phyloP scores from a whole-genome alignment of 2,113 vertebrate species.

The Corvus moneduloides region DNA sequence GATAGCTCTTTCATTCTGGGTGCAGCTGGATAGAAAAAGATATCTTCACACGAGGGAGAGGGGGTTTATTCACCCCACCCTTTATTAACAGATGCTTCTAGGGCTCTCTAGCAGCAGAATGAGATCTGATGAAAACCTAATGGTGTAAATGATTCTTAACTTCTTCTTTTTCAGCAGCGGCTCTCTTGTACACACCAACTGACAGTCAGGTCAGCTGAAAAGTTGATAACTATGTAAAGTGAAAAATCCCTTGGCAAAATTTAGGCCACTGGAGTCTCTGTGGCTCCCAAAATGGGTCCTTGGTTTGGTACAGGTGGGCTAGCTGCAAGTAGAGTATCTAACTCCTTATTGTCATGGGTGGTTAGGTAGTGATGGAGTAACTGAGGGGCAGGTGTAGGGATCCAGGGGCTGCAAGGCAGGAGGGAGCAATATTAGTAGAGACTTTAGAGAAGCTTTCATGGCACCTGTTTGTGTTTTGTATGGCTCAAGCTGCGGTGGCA shows the following conservation, averaged over 20 bases:
- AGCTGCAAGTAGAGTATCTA: not conserved
- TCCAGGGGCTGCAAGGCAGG: not conserved
- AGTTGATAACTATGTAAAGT: not conserved
- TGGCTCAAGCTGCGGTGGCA: not conserved
- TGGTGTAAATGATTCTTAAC: constrained; percentile 44
- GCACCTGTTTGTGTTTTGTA: not conserved
- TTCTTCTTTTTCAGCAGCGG: constrained; percentile 2
- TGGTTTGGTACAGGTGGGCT: not conserved
- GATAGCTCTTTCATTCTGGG: constrained; percentile 64
- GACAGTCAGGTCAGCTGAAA: not conserved
- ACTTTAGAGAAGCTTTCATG: not conserved
- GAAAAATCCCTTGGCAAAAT: not conserved
- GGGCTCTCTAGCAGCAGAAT: constrained; percentile 49
- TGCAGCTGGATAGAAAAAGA: constrained; percentile 56
- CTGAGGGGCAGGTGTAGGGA: not conserved
- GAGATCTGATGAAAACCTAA: constrained; percentile 56
- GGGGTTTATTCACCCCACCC: not conserved
- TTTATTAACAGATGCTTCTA: constrained; percentile 67
- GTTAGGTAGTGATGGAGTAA: not conserved
- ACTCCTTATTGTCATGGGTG: not conserved
- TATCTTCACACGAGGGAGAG: not conserved
- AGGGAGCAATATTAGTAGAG: not conserved
- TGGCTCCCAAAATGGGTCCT: not conserved
- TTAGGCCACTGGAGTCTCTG: not conserved
- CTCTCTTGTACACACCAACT: not conserved